Evolutionary conservation across 2,797 vertebrate species (phyloP).

Genomic region (Streptopelia turtur): DNA sequence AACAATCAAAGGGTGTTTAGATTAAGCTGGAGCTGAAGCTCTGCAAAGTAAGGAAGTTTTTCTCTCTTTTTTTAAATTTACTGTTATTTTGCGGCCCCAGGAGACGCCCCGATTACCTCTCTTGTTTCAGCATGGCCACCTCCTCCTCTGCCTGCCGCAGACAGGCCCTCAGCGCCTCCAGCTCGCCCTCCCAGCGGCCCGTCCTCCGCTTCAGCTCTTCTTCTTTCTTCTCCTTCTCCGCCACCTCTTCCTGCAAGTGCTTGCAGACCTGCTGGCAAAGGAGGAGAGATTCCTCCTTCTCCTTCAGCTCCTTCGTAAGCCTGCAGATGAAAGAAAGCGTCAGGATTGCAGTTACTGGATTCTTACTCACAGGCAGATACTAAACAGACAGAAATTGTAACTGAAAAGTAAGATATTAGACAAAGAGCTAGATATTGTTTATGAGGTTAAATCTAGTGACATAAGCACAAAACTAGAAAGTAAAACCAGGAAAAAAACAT

Average conservation of each 20-base stretch:
- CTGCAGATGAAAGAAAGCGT: conserved; percentile 68
- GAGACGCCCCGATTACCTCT: conserved; percentile 77
- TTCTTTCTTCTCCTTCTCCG: conserved; percentile 81
- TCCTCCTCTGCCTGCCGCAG: conserved; percentile 81
- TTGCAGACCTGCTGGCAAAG: conserved; percentile 83
- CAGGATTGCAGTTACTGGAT: neutral
- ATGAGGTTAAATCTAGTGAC: neutral
- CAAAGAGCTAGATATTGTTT: neutral
- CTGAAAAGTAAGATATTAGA: neutral
- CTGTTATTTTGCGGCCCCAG: neutral
- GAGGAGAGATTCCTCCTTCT: conserved; percentile 83
- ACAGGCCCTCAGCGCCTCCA: conserved; percentile 74
- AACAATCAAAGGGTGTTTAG: neutral
- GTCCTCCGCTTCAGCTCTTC: conserved; percentile 79
- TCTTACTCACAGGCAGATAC: neutral
- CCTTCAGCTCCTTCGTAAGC: conserved; percentile 83
- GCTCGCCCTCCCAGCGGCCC: conserved; percentile 77
- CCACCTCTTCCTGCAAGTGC: conserved; percentile 84
- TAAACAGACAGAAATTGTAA: neutral
- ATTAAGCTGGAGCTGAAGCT: neutral
- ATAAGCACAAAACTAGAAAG: neutral
- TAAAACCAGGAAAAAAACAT: neutral
- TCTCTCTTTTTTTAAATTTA: neutral
- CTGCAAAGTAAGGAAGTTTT: neutral
- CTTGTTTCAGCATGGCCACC: conserved; percentile 76